These are phyloP conservation scores for Centropus unirufus DNA, from an alignment of 2,113 vertebrate genomes.

Conservation along the genomic window DNA sequence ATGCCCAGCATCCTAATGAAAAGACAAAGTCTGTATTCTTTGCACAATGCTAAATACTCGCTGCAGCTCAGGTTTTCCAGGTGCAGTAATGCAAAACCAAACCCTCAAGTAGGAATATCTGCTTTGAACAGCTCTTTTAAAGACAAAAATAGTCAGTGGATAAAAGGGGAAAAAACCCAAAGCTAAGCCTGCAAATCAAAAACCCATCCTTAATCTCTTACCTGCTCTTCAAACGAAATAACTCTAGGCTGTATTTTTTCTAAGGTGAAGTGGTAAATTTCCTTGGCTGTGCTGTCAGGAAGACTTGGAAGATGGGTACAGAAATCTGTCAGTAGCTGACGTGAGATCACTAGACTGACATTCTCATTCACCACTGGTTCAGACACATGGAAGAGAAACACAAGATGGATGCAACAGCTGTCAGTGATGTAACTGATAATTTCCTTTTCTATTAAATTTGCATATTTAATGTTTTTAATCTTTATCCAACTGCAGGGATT, in stretches of 20 bases:
- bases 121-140: neutral
- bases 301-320: slow-evolving; percentile 93
- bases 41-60: neutral
- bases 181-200: neutral
- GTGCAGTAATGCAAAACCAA: neutral
- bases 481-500: neutral
- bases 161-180: neutral
- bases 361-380: slow-evolving; percentile 96
- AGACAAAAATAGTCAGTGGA: neutral
- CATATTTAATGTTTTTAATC: neutral
- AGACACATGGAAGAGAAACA: neutral
- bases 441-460: neutral
- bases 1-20: neutral
- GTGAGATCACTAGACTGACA: slow-evolving; percentile 96
- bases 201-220: slow-evolving; percentile 17
- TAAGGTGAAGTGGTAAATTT: slow-evolving; percentile 96
- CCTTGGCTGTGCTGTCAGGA: slow-evolving; percentile 93
- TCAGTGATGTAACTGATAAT: neutral
- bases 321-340: slow-evolving; percentile 96
- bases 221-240: slow-evolving; percentile 98
- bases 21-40: neutral
- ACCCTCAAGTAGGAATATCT: neutral
- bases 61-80: neutral
- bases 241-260: slow-evolving; percentile 98
- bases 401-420: neutral